These are phyloP conservation scores for Uria aalge DNA, from an alignment of 2,113 vertebrate genomes.

Conservation along the genomic window DNA sequence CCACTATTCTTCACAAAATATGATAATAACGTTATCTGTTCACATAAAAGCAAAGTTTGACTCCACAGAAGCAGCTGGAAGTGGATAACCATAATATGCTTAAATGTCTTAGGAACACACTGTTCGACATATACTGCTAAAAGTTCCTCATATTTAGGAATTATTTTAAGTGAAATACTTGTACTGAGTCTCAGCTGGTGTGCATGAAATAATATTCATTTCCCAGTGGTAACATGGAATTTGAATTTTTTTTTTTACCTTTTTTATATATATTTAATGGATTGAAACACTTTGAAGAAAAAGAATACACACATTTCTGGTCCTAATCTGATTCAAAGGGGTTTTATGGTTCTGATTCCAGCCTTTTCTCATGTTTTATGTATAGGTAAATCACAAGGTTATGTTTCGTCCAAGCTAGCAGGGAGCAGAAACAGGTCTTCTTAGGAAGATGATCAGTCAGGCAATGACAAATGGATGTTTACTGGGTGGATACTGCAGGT, in stretches of 20 bases:
- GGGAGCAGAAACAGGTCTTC: neutral
- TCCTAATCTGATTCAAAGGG: neutral
- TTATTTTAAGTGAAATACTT: conserved; percentile 65
- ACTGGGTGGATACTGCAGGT: neutral
- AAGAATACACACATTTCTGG: neutral
- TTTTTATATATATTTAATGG: conserved; percentile 44
- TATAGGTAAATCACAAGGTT: neutral
- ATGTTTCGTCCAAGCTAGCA: neutral
- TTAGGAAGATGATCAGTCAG: neutral
- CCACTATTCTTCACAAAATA: conserved; percentile 71
- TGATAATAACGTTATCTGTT: conserved; percentile 75
- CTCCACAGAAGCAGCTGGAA: conserved; percentile 76
- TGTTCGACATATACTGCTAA: conserved; percentile 66
- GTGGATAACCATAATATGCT: conserved; percentile 68
- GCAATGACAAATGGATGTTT: neutral
- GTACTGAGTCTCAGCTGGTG: conserved; percentile 67
- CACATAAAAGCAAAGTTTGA: conserved; percentile 74
- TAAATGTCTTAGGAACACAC: conserved; percentile 63
- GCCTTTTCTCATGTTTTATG: conserved; percentile 27
- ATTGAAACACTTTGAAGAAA: conserved; percentile 17
- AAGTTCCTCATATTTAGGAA: conserved; percentile 69
- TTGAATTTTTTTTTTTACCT: conserved; percentile 18
- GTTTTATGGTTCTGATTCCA: neutral
- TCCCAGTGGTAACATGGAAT: conserved; percentile 58
- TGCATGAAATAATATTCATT: conserved; percentile 50